Conservation (phyloP, 2,113 vertebrate genomes). For the Aegithalos caudatus region DNA sequence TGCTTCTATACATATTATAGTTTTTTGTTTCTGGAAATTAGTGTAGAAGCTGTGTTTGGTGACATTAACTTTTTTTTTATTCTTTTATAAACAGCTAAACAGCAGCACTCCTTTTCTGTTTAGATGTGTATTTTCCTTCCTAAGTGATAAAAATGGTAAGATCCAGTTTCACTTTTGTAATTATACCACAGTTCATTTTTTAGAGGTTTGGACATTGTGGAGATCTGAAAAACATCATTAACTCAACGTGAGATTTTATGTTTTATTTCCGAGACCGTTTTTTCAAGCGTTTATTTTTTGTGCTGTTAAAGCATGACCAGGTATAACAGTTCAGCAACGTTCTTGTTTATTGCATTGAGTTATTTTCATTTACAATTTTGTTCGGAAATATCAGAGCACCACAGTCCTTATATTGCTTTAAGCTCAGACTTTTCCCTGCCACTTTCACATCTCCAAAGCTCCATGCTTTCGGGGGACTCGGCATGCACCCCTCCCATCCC, state of each 20-base stretch:
- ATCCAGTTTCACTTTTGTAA: background rate
- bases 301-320: background rate
- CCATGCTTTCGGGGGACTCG: background rate
- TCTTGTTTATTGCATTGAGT: background rate
- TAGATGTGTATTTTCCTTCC: background rate
- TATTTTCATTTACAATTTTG: background rate
- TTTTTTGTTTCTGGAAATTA: no score
- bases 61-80: background rate
- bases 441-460: background rate
- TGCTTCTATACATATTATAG: background rate
- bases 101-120: background rate
- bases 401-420: background rate
- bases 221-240: background rate
- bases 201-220: background rate
- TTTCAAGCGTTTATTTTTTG: background rate
- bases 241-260: background rate
- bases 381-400: background rate
- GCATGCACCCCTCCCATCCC: background rate
- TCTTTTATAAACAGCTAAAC: background rate
- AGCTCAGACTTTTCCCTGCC: background rate
- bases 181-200: background rate
- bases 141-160: background rate
- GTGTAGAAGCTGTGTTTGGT: no score
- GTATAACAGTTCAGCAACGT: background rate
- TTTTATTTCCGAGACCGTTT: background rate